Percentiles rank a stretch among this genome's conserved stretches.
Evolutionary conservation across 2,113 vertebrate genomes (phyloP).

Genomic region (Salvator merianae): DNA sequence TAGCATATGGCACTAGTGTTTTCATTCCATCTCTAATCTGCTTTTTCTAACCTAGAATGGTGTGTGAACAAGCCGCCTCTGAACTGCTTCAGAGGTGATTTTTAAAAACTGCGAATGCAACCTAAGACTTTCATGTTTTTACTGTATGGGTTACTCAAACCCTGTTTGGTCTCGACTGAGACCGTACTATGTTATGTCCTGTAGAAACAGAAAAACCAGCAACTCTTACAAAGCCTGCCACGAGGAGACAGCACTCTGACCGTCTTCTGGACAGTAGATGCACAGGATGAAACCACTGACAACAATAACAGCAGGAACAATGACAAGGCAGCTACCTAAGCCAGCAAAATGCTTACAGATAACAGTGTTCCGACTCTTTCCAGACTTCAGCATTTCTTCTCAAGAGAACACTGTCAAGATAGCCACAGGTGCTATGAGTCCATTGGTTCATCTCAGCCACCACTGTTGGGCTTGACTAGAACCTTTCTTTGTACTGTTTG

Average conservation of each 20-base stretch:
- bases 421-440: neutral
- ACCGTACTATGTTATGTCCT: conserved; percentile 37
- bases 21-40: too few species aligned
- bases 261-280: neutral
- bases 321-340: neutral
- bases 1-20: too few species aligned
- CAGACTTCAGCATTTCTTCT: neutral
- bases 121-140: too few species aligned
- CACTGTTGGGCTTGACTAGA: neutral
- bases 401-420: neutral
- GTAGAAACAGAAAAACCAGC: conserved; percentile 50
- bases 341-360: neutral
- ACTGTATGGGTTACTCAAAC: too few species aligned
- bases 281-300: neutral
- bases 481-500: neutral
- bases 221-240: conserved; percentile 46
- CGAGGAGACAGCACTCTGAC: conserved; percentile 43
- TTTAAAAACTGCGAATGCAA: too few species aligned
- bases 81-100: too few species aligned
- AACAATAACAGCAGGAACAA: too few species aligned
- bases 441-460: neutral
- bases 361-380: neutral
- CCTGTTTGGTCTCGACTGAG: too few species aligned
- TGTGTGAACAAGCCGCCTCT: too few species aligned
- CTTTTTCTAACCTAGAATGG: too few species aligned